Conservation (phyloP, 2,113 vertebrate species). For the Ammodytes dubius region DNA sequence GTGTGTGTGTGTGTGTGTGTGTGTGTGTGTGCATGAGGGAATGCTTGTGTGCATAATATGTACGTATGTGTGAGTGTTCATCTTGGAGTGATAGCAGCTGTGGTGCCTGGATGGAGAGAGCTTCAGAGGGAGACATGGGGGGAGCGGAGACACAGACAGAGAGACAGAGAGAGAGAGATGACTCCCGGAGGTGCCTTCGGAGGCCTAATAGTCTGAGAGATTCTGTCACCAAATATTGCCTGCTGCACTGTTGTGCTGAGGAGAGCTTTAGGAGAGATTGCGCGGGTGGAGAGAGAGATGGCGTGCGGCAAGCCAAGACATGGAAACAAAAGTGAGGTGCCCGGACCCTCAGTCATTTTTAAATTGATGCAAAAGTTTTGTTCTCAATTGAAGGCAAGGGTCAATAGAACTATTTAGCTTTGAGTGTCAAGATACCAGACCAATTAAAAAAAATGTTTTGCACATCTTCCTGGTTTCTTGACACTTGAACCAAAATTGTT, state of each 20-base stretch:
- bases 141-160: constrained; percentile 11
- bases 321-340: constrained; percentile 6
- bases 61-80: constrained; percentile 27
- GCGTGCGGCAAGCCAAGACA: constrained; percentile 17
- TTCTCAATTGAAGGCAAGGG: no score
- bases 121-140: constrained; percentile 1
- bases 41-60: constrained; percentile 5
- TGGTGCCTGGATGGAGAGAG: constrained; percentile 35
- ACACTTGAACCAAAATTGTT: no score
- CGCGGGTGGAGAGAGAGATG: constrained; percentile 48
- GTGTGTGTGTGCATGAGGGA: constrained; percentile 15
- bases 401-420: no score
- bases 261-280: constrained; percentile 71
- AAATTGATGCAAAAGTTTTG: no score
- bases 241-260: constrained; percentile 58
- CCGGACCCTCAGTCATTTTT: no score
- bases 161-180: constrained; percentile 32
- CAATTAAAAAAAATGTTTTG: no score
- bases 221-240: constrained; percentile 77
- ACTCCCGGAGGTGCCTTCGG: constrained; percentile 63
- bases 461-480: no score
- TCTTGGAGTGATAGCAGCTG: constrained; percentile 47
- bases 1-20: constrained; percentile 4
- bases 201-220: constrained; percentile 81
- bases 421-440: no score